Percentiles rank a stretch among this genome's conserved stretches.
Conservation (phyloP, 2,797 vertebrate genomes). For the Coilia nasus region DNA sequence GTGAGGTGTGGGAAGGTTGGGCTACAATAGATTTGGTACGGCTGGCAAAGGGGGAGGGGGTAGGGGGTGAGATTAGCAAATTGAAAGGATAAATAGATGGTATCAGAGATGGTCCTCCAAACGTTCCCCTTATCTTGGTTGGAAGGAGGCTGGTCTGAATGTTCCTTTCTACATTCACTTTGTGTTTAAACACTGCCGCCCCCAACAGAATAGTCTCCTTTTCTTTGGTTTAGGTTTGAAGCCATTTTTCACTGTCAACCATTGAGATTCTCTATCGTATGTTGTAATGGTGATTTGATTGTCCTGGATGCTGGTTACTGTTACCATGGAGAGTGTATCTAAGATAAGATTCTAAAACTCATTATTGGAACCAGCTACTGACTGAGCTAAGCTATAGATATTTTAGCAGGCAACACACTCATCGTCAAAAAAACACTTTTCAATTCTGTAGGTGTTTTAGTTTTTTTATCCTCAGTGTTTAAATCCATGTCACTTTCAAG, state of each 20-base stretch:
- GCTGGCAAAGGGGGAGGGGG: not conserved
- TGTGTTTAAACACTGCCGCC: not conserved
- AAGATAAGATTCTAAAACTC: not conserved
- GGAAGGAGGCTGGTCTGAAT: not conserved
- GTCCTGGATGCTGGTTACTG: not conserved
- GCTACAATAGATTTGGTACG: not conserved
- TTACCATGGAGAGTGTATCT: not conserved
- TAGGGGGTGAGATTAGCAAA: not conserved
- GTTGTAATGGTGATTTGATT: not conserved
- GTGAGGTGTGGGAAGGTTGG: not conserved
- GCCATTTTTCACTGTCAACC: not conserved
- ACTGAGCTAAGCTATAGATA: not conserved
- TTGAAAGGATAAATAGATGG: not conserved
- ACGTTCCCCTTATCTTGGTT: not conserved
- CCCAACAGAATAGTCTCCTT: not conserved
- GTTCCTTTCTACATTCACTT: not conserved
- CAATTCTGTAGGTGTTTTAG: not conserved
- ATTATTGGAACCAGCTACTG: not conserved
- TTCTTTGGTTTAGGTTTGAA: not conserved
- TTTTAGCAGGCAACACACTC: not conserved
- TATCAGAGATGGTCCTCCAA: constrained; percentile 1
- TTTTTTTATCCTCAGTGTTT: not conserved
- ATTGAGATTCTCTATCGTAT: not conserved
- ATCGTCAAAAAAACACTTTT: not conserved
- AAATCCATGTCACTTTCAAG: not conserved